Conservation (phyloP, 2,888 invertebrate genomes). For the Petrolisthes manimaculis region DNA sequence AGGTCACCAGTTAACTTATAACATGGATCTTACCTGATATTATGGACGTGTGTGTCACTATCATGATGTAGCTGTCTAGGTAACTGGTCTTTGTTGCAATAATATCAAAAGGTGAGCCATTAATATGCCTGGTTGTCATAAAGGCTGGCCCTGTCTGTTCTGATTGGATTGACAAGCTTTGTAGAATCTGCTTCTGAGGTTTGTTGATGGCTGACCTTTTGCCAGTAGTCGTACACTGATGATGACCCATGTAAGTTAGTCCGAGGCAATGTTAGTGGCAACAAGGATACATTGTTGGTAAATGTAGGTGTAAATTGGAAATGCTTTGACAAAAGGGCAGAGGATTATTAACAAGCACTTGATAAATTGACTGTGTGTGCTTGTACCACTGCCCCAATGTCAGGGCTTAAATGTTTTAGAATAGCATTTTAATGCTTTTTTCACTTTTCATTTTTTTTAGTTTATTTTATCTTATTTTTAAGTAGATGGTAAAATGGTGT, state of each 20-base stretch:
- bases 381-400: conserved; percentile 59
- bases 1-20: conserved; percentile 61
- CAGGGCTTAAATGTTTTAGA: conserved; percentile 61
- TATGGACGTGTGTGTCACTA: conserved; percentile 58
- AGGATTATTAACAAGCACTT: conserved; percentile 36
- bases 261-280: conserved; percentile 64
- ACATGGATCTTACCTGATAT: conserved; percentile 63
- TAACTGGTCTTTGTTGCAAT: conserved; percentile 64
- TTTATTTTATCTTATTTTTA: conserved; percentile 60
- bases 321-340: conserved; percentile 57
- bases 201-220: conserved; percentile 55
- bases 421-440: conserved; percentile 64
- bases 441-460: conserved; percentile 49
- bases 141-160: conserved; percentile 59
- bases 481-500: conserved; percentile 62
- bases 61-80: conserved; percentile 60
- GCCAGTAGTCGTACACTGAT: conserved; percentile 61
- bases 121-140: conserved; percentile 36
- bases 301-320: conserved; percentile 60
- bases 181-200: conserved; percentile 42
- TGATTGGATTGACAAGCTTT: conserved; percentile 46
- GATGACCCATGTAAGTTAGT: conserved; percentile 62
- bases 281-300: conserved; percentile 63
- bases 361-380: conserved; percentile 45
- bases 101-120: conserved; percentile 54